A percentile compares a stretch with the other conserved stretches of the same genome.
Evolutionary conservation across 2,113 vertebrate genomes (phyloP).

Genomic region (Electrona antarctica): DNA sequence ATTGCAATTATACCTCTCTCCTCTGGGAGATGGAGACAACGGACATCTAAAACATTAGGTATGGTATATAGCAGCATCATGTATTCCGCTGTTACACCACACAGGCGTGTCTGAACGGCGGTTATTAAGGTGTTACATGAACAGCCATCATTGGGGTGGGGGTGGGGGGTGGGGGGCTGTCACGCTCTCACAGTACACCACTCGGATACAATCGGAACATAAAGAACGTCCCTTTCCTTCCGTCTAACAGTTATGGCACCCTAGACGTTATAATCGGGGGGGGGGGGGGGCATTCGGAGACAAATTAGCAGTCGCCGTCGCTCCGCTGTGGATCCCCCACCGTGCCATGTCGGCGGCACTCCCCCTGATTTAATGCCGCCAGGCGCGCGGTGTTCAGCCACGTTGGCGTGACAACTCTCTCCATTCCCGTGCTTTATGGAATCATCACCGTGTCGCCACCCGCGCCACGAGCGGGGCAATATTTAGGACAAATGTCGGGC

Average conservation of each 20-base stretch:
- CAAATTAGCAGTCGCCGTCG: conserved; percentile 71
- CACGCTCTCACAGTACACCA: conserved; percentile 13
- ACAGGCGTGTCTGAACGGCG: too few relatives aligned
- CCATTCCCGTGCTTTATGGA: conserved; percentile 80
- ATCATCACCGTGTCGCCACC: conserved; percentile 67
- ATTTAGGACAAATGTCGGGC: conserved; percentile 64
- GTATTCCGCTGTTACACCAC: too few relatives aligned
- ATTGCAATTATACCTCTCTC: too few relatives aligned
- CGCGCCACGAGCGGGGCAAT: conserved; percentile 65
- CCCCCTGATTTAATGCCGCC: conserved; percentile 79
- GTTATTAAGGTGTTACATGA: too few relatives aligned
- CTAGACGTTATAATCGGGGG: conserved; percentile 62
- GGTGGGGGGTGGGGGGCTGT: too few relatives aligned
- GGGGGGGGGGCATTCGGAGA: conserved; percentile 60
- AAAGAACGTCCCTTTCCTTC: conserved; percentile 57
- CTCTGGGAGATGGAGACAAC: too few relatives aligned
- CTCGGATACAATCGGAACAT: conserved; percentile 20
- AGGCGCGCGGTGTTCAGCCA: conserved; percentile 65
- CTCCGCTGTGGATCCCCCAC: conserved; percentile 50
- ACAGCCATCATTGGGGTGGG: conserved; percentile 1
- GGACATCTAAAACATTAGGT: too few relatives aligned
- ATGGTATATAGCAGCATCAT: too few relatives aligned
- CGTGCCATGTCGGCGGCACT: conserved; percentile 53
- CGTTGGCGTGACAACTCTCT: conserved; percentile 73
- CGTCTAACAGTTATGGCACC: conserved; percentile 72